Evolutionary conservation across 2,888 invertebrate genomes (phyloP).

Genomic region (Cryptus viduatorius): DNA sequence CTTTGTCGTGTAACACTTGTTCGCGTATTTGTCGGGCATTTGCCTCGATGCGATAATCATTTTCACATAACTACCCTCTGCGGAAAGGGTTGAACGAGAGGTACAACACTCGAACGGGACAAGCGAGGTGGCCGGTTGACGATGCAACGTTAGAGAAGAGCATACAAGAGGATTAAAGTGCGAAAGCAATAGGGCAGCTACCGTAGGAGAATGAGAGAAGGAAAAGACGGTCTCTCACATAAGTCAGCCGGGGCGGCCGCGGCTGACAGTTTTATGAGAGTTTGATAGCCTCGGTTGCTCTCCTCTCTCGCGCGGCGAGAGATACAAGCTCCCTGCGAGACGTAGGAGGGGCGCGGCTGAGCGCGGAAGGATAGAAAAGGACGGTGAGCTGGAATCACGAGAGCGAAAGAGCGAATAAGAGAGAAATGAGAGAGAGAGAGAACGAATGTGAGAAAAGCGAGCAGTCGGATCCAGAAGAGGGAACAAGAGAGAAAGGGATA

Average conservation of each 20-base stretch:
- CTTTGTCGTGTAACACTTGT: neutral
- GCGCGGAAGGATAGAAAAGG: slow-evolving; percentile 59
- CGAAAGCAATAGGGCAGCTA: slow-evolving; percentile 45
- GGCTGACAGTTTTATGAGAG: slow-evolving; percentile 85
- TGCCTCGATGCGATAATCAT: slow-evolving; percentile 39
- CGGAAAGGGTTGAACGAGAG: slow-evolving; percentile 59
- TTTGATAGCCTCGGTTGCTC: slow-evolving; percentile 83
- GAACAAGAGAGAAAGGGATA: slow-evolving; percentile 76
- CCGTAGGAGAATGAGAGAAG: slow-evolving; percentile 63
- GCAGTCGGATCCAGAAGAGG: slow-evolving; percentile 65
- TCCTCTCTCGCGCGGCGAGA: slow-evolving; percentile 70
- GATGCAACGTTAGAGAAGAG: slow-evolving; percentile 22
- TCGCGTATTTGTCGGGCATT: slow-evolving; percentile 8
- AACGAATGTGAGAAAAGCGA: slow-evolving; percentile 58
- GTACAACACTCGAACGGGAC: slow-evolving; percentile 46
- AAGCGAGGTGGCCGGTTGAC: slow-evolving; percentile 40
- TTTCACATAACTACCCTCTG: slow-evolving; percentile 34
- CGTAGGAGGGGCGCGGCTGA: slow-evolving; percentile 60
- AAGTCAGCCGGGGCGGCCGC: slow-evolving; percentile 82
- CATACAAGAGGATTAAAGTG: slow-evolving; percentile 29
- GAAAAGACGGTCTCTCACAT: slow-evolving; percentile 78
- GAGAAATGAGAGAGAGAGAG: slow-evolving; percentile 42
- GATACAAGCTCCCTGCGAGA: slow-evolving; percentile 63
- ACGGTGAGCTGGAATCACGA: slow-evolving; percentile 41
- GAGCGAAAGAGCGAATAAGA: slow-evolving; percentile 56